Conservation (phyloP, 2,888 invertebrate genomes). For the Conops quadrifasciatus region DNA sequence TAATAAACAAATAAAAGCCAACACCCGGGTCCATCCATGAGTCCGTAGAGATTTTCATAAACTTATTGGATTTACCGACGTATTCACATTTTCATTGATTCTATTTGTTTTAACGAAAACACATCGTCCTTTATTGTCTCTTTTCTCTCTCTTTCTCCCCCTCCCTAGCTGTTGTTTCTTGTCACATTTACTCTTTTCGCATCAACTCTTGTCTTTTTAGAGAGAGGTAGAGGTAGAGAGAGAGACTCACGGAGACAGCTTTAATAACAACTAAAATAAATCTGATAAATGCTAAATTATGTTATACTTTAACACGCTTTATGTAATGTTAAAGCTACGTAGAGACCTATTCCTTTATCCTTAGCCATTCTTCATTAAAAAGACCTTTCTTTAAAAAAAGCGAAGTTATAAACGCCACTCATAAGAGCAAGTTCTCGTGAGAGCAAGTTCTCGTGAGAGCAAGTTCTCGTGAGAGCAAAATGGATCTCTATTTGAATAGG, state of each 20-base stretch:
- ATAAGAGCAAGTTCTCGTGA: too few species aligned
- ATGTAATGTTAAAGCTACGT: too few species aligned
- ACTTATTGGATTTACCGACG: background rate
- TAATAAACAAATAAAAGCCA: background rate
- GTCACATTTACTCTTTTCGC: constrained; percentile 6
- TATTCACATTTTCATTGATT: constrained; percentile 6
- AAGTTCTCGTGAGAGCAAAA: too few species aligned
- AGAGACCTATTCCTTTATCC: too few species aligned
- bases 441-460: too few species aligned
- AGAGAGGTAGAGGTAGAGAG: too few species aligned
- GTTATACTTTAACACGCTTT: constrained; percentile 49
- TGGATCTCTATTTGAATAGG: too few species aligned
- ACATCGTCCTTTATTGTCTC: background rate
- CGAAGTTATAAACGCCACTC: too few species aligned
- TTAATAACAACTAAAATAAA: constrained; percentile 51
- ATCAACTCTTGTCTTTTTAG: too few species aligned
- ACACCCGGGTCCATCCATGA: background rate
- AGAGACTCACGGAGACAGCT: constrained; percentile 34
- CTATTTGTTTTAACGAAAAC: constrained; percentile 10
- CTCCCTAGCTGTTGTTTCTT: background rate
- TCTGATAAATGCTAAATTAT: constrained; percentile 55
- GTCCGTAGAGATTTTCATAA: background rate
- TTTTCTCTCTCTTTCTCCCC: background rate
- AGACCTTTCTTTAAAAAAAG: too few species aligned
- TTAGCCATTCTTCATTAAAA: too few species aligned